These are phyloP conservation scores for Drosophila baimaii DNA, from an alignment of 1,140 invertebrate species.

Conservation along the genomic window DNA sequence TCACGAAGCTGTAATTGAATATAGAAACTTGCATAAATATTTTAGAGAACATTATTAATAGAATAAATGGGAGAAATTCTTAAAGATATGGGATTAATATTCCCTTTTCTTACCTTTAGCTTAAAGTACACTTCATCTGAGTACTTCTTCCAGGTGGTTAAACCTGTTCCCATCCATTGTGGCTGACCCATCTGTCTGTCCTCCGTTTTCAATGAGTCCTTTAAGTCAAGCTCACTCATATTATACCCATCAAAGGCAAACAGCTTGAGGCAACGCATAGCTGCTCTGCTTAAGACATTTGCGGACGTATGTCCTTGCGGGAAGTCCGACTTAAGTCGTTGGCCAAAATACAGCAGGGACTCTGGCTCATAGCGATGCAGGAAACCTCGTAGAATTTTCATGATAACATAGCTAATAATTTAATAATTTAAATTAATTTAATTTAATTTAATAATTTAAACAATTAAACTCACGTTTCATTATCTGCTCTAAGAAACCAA, in stretches of 20 bases:
- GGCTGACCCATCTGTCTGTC: conserved; percentile 3
- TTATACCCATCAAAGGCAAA: background rate
- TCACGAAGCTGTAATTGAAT: conserved; percentile 86
- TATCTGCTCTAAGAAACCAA: background rate
- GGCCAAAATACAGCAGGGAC: background rate
- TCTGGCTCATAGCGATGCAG: background rate
- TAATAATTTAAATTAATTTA: background rate
- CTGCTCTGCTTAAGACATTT: background rate
- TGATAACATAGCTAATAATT: background rate
- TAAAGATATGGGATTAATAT: too few relatives aligned
- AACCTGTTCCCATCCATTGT: background rate
- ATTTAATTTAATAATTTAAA: background rate
- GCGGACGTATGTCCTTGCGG: background rate
- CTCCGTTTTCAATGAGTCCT: background rate
- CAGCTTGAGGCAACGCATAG: background rate
- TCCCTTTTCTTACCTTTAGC: background rate
- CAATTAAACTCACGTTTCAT: background rate
- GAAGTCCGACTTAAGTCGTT: background rate
- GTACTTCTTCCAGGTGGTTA: background rate
- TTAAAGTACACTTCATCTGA: background rate
- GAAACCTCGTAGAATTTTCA: background rate
- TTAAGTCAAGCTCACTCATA: background rate
- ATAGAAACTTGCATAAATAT: conserved; percentile 6
- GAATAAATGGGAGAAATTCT: too few relatives aligned
- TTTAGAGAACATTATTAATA: background rate